Evolutionary conservation across 2,888 invertebrate genomes (phyloP).

Genomic region (Dynastes tityus): DNA sequence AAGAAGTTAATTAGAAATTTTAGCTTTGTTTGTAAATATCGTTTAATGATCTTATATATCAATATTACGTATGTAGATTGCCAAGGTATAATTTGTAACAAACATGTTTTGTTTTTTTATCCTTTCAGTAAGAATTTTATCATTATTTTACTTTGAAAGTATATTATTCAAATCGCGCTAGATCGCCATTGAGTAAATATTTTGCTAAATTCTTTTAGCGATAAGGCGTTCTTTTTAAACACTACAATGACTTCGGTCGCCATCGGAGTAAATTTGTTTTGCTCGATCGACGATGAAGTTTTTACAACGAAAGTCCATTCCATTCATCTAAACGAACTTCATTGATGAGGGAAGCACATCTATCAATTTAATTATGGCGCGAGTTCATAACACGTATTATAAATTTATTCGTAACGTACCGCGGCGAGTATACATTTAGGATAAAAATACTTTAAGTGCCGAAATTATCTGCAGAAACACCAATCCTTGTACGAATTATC

Average conservation of each 20-base stretch:
- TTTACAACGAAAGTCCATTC: constrained; percentile 19
- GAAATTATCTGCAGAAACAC: too few relatives aligned
- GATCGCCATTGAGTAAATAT: constrained; percentile 14
- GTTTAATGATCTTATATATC: too few relatives aligned
- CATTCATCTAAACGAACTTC: constrained; percentile 16
- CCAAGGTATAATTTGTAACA: neutral
- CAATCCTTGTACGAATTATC: too few relatives aligned
- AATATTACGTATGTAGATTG: neutral
- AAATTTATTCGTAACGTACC: too few relatives aligned
- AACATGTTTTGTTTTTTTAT: neutral
- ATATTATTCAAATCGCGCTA: neutral
- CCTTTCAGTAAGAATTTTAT: neutral
- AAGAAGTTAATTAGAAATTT: too few relatives aligned
- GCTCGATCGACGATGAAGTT: constrained; percentile 13
- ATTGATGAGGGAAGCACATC: constrained; percentile 19
- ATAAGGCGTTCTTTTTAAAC: constrained; percentile 26
- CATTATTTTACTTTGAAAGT: constrained; percentile 1
- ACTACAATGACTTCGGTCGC: constrained; percentile 22
- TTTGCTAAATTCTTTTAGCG: constrained; percentile 13
- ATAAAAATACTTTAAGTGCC: too few relatives aligned
- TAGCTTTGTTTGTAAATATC: too few relatives aligned
- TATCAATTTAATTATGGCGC: too few relatives aligned
- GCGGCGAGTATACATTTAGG: too few relatives aligned
- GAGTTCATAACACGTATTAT: too few relatives aligned
- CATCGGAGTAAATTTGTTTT: constrained; percentile 19